These are phyloP conservation scores for Clarias macrocephalus DNA, from an alignment of 2,113 vertebrate species.

Conservation along the genomic window DNA sequence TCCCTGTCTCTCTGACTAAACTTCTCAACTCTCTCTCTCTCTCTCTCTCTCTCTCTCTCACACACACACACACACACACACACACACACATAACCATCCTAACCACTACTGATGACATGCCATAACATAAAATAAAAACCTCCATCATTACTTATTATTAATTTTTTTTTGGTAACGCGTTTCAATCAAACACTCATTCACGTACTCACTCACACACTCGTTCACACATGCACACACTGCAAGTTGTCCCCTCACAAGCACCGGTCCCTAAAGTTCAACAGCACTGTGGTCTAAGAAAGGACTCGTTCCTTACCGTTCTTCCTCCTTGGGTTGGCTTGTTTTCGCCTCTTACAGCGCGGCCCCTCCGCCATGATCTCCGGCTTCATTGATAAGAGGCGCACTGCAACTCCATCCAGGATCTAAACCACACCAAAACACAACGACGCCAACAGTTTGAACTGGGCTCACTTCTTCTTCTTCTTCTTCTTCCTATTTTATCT, in stretches of 20 bases:
- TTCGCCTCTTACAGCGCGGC: slow-evolving; percentile 94
- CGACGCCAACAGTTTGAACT: slow-evolving; percentile 24
- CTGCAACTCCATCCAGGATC: slow-evolving; percentile 74
- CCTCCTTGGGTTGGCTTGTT: slow-evolving; percentile 95
- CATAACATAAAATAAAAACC: neutral
- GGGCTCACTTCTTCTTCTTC: neutral
- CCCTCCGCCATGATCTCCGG: slow-evolving; percentile 95
- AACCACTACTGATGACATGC: neutral
- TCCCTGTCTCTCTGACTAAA: slow-evolving; percentile 9
- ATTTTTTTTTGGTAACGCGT: neutral
- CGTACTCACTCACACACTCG: neutral
- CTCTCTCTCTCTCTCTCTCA: too few relatives aligned
- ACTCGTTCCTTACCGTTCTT: slow-evolving; percentile 85
- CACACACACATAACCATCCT: neutral
- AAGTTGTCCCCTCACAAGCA: neutral
- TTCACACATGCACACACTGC: neutral
- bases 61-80: neutral
- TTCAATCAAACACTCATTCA: neutral
- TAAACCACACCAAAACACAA: slow-evolving; percentile 36
- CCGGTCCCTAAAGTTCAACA: neutral
- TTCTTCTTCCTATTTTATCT: neutral
- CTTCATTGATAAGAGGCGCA: slow-evolving; percentile 91
- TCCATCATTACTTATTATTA: neutral
- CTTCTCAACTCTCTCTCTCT: neutral
- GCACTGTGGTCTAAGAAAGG: neutral